These are phyloP conservation scores for Girardinichthys multiradiatus DNA, from an alignment of 2,113 vertebrate genomes.

Conservation along the genomic window DNA sequence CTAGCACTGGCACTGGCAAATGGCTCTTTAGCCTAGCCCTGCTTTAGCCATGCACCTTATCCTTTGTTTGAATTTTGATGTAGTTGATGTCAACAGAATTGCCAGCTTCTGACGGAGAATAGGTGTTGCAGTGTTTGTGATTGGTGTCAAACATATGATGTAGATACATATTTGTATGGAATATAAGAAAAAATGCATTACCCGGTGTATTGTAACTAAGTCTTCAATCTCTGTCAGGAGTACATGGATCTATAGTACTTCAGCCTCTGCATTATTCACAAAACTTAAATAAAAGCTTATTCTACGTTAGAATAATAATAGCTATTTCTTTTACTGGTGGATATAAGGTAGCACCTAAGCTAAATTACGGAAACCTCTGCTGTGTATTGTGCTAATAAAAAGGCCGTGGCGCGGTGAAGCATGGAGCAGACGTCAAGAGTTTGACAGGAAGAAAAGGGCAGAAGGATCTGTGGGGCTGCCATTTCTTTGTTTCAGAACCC, in stretches of 20 bases:
- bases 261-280: not conserved
- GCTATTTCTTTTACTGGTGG: not conserved
- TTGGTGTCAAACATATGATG: not conserved
- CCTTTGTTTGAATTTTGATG: not conserved
- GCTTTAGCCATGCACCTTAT: not conserved
- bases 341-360: not conserved
- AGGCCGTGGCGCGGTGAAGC: constrained; percentile 18
- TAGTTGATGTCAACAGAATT: not conserved
- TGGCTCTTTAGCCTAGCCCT: not conserved
- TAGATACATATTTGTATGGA: not conserved
- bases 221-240: not conserved
- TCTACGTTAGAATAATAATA: not conserved
- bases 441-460: constrained; percentile 19
- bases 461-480: constrained; percentile 7
- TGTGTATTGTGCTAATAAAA: constrained; percentile 34
- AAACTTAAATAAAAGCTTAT: not conserved
- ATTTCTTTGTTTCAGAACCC: constrained; percentile 49
- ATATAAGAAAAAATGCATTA: not conserved
- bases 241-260: not conserved
- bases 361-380: constrained; percentile 31
- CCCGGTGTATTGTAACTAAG: not conserved
- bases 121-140: not conserved
- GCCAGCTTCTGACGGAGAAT: not conserved
- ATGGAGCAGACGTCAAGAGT: constrained; percentile 32
- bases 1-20: no score